These are phyloP conservation scores for Aldrovandia affinis DNA, from an alignment of 2,797 vertebrate species.

Conservation along the genomic window DNA sequence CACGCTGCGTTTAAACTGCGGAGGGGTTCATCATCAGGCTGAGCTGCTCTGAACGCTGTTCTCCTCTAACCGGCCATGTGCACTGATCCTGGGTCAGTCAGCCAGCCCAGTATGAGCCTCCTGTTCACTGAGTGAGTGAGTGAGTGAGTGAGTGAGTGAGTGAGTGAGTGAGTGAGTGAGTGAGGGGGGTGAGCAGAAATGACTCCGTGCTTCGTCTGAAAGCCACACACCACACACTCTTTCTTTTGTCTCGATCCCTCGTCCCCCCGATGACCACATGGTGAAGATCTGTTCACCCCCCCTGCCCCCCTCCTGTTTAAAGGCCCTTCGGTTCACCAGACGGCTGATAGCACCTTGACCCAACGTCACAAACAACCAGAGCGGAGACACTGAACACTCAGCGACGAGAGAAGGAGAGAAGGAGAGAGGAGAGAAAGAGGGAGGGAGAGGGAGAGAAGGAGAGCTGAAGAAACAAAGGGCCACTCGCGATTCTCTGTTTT, in stretches of 20 bases:
- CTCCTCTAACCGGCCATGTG: conserved; percentile 59
- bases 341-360: conserved; percentile 31
- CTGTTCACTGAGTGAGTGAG: conserved; percentile 62
- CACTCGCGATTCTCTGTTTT: conserved; percentile 16
- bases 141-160: conserved; percentile 59
- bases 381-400: conserved; percentile 28
- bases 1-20: background rate
- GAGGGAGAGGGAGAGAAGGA: too few relatives aligned
- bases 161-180: conserved; percentile 55
- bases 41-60: conserved; percentile 48
- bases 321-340: background rate
- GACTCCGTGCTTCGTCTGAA: background rate
- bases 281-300: background rate
- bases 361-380: conserved; percentile 37
- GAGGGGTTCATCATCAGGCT: conserved; percentile 48
- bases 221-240: background rate
- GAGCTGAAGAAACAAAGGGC: conserved; percentile 31
- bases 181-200: conserved; percentile 55
- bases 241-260: background rate
- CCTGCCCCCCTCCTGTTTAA: background rate
- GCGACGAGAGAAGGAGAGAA: conserved; percentile 18
- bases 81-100: conserved; percentile 65
- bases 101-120: conserved; percentile 64
- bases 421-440: conserved; percentile 30
- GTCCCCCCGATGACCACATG: background rate